Percentiles rank a stretch among this genome's conserved stretches.
These are phyloP conservation scores for Agonopterix subpropinquella DNA, from an alignment of 2,888 invertebrate species.

Conservation along the genomic window DNA sequence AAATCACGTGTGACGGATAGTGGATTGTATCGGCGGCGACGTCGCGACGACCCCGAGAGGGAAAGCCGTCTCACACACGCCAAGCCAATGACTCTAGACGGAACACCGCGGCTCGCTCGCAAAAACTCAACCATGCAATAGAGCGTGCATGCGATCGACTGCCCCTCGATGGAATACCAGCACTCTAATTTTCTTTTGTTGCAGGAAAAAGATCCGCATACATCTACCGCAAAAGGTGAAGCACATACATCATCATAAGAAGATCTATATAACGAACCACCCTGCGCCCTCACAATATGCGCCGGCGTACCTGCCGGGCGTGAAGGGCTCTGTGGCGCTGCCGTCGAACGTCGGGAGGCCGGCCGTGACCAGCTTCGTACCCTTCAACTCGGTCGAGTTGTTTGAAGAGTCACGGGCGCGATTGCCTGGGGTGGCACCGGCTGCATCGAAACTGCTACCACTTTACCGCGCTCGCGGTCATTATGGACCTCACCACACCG, in stretches of 20 bases:
- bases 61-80: conserved; percentile 61
- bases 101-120: conserved; percentile 33
- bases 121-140: conserved; percentile 26
- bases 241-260: conserved; percentile 73
- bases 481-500: conserved; percentile 57
- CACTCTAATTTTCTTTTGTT: conserved; percentile 55
- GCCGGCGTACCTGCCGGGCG: conserved; percentile 61
- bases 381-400: conserved; percentile 48
- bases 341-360: conserved; percentile 52
- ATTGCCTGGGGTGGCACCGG: conserved; percentile 30
- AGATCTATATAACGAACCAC: conserved; percentile 70
- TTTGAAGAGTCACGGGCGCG: conserved; percentile 46
- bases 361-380: conserved; percentile 43
- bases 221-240: conserved; percentile 74
- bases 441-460: conserved; percentile 58
- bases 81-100: conserved; percentile 60
- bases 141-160: conserved; percentile 48
- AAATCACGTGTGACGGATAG: conserved; percentile 39
- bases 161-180: conserved; percentile 30
- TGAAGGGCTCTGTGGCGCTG: conserved; percentile 57
- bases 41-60: conserved; percentile 37
- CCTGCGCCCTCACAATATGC: conserved; percentile 65
- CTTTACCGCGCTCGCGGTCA: conserved; percentile 64
- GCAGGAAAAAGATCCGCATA: conserved; percentile 74
- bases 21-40: conserved; percentile 21